Base-by-base conservation (phyloP, 2,888 invertebrate genomes). In the Drosophila anomalipes region DNA sequence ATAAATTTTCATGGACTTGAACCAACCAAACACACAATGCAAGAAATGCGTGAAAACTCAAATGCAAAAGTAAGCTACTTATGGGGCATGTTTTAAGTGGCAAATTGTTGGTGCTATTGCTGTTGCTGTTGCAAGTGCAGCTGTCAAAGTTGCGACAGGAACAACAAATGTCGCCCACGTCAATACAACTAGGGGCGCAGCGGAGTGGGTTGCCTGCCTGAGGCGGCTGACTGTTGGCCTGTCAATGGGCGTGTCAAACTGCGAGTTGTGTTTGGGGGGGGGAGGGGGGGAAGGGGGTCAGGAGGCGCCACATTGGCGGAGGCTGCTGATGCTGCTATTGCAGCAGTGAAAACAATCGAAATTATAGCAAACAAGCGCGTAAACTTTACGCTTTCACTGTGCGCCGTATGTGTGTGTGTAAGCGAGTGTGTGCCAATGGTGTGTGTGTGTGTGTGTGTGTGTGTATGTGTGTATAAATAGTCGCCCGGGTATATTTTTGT, bases 341-440 rank as follows among this genome's bases (percentile, higher is more conserved):
- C 70, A 22, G 71, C 77, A 86, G 89, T 71, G 79, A 86, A 91
- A 88, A 88, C 87, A 91, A 88, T 88, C 91, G 91, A 90, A 88
- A 88, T 88, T 88, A 88, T 89, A 79, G 89, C 87, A 86, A 89
- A 89, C 91, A 89, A 89, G 87, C 83, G 87, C 87, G 89, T 83
- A 83, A 87, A 89, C 75, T 90, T 86, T 89, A 77, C 86, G 87
- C 91, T 86, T 79, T 85, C 80, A 82, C 68, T 70, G 30, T 47
- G 32, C 37, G 39, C 66, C 70, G 32, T 53, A 47, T 62, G 26
- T 69, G 47, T 47, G 59, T 67, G 58, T 64, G 44, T 57, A 9
- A 51, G 54, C 67, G 52, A 58, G 60, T 61, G 47, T 72, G 56
- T 37, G 54, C 35, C 35, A 16, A 5, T 35, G 16, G 35, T 35